phyloP scores from a whole-genome alignment of 2,888 invertebrate genomes.

The Melinopterus prodromus region DNA sequence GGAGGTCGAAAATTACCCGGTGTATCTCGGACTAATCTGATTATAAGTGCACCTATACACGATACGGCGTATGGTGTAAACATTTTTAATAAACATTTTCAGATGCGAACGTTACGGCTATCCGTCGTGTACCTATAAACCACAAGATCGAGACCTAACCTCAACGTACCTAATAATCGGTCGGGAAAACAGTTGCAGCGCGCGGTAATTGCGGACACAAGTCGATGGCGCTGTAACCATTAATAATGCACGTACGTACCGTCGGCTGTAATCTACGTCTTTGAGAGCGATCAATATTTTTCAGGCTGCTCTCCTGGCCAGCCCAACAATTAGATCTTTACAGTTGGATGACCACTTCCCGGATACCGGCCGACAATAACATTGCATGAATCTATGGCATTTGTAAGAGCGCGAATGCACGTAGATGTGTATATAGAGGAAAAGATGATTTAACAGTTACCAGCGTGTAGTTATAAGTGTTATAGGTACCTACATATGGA shows the following conservation, averaged over 20 bases:
- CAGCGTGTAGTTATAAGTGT: not conserved
- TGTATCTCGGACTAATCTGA: not conserved
- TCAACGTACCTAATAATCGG: slow-evolving; percentile 11
- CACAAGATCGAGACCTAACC: not conserved
- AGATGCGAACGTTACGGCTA: not conserved
- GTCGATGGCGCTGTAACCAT: slow-evolving; percentile 24
- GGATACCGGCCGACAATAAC: slow-evolving; percentile 53
- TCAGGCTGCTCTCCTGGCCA: slow-evolving; percentile 24
- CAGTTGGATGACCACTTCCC: slow-evolving; percentile 55
- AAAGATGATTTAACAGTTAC: not conserved
- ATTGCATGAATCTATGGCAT: slow-evolving; percentile 41
- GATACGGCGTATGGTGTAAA: not conserved
- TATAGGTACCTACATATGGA: not conserved
- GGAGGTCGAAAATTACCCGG: not conserved
- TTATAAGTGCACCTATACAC: not conserved
- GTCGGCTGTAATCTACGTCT: slow-evolving; percentile 24
- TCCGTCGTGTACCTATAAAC: slow-evolving; percentile 8
- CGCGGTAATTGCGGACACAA: slow-evolving; percentile 29
- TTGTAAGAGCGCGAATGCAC: not conserved
- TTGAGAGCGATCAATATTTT: slow-evolving; percentile 29
- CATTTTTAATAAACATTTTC: not conserved
- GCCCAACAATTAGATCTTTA: slow-evolving; percentile 47
- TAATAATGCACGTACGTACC: slow-evolving; percentile 30
- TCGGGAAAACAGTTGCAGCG: slow-evolving; percentile 1
- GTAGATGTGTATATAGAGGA: not conserved